A percentile compares a stretch with the other conserved stretches of the same genome.
phyloP scores from a whole-genome alignment of 1,140 invertebrate genomes.

The Sycobia sp. region DNA sequence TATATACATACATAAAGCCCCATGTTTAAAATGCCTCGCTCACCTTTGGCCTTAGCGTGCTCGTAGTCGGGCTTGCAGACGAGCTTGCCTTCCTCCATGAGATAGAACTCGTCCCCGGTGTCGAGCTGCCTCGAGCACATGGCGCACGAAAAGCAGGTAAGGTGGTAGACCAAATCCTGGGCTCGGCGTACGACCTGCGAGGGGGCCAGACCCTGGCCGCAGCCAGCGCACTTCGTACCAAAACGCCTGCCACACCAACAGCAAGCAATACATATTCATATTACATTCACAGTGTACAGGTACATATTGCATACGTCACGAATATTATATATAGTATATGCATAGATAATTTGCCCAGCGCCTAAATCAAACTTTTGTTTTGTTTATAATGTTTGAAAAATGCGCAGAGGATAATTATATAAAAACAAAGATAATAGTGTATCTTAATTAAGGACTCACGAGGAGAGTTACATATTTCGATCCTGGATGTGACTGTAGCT shows the following conservation, averaged over 20 bases:
- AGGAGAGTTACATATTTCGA: no score
- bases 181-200: constrained; percentile 93
- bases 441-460: no score
- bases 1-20: no score
- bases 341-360: no score
- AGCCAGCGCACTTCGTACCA: constrained; percentile 96
- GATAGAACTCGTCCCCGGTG: constrained; percentile 97
- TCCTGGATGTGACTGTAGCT: no score
- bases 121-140: constrained; percentile 94
- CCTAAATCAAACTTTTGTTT: no score
- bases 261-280: constrained; percentile 64
- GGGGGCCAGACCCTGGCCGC: constrained; percentile 94
- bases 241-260: constrained; percentile 85
- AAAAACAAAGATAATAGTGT: no score
- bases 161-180: constrained; percentile 94
- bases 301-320: background rate
- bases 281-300: constrained; percentile 51
- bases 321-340: no score
- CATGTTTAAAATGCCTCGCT: background rate
- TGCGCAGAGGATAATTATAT: no score
- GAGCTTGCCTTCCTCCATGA: constrained; percentile 96
- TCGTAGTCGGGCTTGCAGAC: constrained; percentile 98
- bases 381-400: no score
- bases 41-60: constrained; percentile 90
- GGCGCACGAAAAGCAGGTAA: constrained; percentile 95